Percentiles rank a stretch among this genome's conserved stretches.
Conservation (phyloP, 1,140 invertebrate species). For the Brachionus paranguensis region DNA sequence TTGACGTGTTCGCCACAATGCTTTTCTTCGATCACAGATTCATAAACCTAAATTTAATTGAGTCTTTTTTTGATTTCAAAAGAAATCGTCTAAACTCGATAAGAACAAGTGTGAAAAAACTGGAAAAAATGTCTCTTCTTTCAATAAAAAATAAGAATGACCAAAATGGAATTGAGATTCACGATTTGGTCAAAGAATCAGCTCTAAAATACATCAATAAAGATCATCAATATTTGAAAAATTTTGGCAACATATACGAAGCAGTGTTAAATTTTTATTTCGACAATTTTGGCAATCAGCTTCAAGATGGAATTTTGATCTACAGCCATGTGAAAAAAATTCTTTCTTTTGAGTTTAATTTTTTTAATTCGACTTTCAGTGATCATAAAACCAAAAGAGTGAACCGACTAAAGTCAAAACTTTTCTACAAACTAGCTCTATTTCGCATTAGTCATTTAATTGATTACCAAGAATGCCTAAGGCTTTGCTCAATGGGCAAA, state of each 20-base stretch:
- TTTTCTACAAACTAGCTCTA: neutral
- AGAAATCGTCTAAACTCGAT: neutral
- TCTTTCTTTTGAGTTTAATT: neutral
- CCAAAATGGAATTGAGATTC: neutral
- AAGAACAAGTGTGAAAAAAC: neutral
- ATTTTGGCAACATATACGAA: neutral
- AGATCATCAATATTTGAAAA: neutral
- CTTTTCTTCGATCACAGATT: neutral
- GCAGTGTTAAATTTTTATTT: neutral
- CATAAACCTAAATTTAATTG: neutral
- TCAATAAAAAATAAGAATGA: neutral
- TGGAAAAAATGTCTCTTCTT: neutral
- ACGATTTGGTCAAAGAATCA: neutral
- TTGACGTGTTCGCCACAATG: neutral
- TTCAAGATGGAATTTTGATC: neutral
- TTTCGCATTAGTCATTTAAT: neutral
- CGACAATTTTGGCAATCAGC: neutral
- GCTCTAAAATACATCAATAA: neutral
- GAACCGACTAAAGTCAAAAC: neutral
- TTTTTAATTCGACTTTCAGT: neutral
- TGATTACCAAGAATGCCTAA: neutral
- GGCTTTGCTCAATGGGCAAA: neutral
- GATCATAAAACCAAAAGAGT: neutral
- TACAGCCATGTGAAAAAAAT: neutral
- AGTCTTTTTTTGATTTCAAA: neutral